Percentiles rank a stretch among this genome's conserved stretches.
Conservation (phyloP, 2,113 vertebrate genomes). For the Oncorhynchus clarkii region DNA sequence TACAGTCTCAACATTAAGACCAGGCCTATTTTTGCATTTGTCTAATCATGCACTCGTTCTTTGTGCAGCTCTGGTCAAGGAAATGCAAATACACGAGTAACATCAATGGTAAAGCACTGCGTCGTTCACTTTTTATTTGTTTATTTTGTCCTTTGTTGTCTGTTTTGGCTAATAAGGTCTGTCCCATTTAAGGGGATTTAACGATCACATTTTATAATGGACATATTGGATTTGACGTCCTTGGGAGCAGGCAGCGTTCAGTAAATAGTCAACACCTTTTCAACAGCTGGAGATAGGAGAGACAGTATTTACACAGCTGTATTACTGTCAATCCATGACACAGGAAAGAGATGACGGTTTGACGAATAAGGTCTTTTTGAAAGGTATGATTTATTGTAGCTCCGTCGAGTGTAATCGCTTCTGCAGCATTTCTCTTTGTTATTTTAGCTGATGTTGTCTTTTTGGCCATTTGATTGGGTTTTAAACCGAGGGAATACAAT, state of each 20-base stretch:
- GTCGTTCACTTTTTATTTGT: background rate
- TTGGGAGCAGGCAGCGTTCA: background rate
- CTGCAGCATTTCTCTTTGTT: background rate
- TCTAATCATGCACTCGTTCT: background rate
- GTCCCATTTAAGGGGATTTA: constrained; percentile 1
- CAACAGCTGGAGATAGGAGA: background rate
- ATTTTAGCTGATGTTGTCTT: background rate
- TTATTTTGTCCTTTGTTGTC: constrained; percentile 7
- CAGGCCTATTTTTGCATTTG: background rate
- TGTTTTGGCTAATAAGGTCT: background rate
- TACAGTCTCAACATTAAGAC: background rate
- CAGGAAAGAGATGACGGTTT: background rate
- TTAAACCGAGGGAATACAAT: background rate
- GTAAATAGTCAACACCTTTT: background rate
- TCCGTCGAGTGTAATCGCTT: background rate
- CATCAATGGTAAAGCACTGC: background rate
- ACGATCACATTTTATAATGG: constrained; percentile 3
- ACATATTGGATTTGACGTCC: background rate
- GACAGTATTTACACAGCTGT: background rate
- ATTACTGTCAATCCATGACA: background rate
- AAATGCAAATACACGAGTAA: background rate
- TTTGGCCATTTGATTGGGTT: background rate
- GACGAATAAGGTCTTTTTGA: background rate
- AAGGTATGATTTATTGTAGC: background rate
- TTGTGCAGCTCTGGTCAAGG: background rate